Percentiles rank a stretch among this genome's conserved stretches.
These are phyloP conservation scores for Drosophila maculinotata DNA, from an alignment of 2,888 invertebrate genomes.

Conservation along the genomic window DNA sequence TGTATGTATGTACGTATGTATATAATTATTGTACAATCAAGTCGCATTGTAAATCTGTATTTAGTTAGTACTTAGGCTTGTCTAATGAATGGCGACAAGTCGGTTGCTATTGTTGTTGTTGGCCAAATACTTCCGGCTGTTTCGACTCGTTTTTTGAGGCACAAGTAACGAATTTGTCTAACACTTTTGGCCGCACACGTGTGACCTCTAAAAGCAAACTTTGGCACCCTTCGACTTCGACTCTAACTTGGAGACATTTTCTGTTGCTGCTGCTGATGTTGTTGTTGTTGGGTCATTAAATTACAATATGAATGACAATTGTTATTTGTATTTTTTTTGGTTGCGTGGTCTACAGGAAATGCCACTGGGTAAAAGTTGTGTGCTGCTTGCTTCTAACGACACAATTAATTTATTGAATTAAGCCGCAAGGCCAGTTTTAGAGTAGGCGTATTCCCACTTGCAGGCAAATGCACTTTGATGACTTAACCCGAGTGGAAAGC, in stretches of 20 bases:
- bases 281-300: constrained; percentile 52
- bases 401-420: constrained; percentile 71
- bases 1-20: too few species aligned
- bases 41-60: constrained; percentile 21
- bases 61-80: constrained; percentile 36
- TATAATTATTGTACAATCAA: too few species aligned
- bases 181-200: constrained; percentile 51
- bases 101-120: constrained; percentile 14
- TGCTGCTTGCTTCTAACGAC: constrained; percentile 53
- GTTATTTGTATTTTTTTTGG: constrained; percentile 11
- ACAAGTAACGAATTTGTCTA: constrained; percentile 16
- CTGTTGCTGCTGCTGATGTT: neutral
- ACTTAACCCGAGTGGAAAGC: constrained; percentile 53
- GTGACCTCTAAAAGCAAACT: constrained; percentile 53
- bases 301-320: constrained; percentile 70
- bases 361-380: constrained; percentile 52
- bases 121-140: constrained; percentile 66
- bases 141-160: constrained; percentile 18
- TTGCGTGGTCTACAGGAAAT: constrained; percentile 59
- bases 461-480: constrained; percentile 68
- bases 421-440: constrained; percentile 23
- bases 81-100: constrained; percentile 50
- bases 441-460: constrained; percentile 12
- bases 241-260: constrained; percentile 15
- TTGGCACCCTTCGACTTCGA: constrained; percentile 35